Base-by-base conservation (phyloP, 2,888 invertebrate genomes). In the Hoplodrina ambigua region DNA sequence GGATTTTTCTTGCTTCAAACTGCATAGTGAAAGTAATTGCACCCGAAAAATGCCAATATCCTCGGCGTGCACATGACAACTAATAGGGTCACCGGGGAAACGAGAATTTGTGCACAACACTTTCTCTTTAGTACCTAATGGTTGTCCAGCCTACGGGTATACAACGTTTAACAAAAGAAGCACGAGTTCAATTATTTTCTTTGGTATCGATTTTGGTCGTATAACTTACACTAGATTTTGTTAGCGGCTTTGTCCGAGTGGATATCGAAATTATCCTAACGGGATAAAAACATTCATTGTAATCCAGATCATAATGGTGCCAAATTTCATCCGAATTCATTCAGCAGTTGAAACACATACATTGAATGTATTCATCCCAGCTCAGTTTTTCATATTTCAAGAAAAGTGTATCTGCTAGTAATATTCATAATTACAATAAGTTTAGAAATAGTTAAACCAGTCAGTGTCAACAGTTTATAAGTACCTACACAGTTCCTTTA, bases 21-120 rank as follows among this genome's bases (percentile, higher is more conserved):
- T 81, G 71, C 57, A 57, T 58, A 69, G 75, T 74, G 80, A 74
- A 74, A 79, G 80, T 80, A 79, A 74, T 74, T 64, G 53, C 41
- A 57, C 74, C 75, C 49, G 57, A 79, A 74, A 71, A 80, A 44
- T 57, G 33, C 56, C 80, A 74, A 74, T 74, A 74, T 54, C 49
- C 41, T 58, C 41, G 25, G 53, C 49, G 64, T 74, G 80, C 57
- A 54, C 49, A 46, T 78, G 72, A 72, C 60, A 54, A 53, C 57
- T 74, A 74, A 64, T 64, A 73, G 75, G 19, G 49, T 54, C 65
- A 64, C 74, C 44, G 56, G 37, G 41, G 57, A 65, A 63, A n/a
- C 41, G 64, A 41, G 56, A 61, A 72, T 57, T 17, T 44, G 73
- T 17, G 25, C 52, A 25, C 56, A 55, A 55, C 37, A 49, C 52